Evolutionary conservation across 2,113 vertebrate species (phyloP).

Genomic region (Morone saxatilis): DNA sequence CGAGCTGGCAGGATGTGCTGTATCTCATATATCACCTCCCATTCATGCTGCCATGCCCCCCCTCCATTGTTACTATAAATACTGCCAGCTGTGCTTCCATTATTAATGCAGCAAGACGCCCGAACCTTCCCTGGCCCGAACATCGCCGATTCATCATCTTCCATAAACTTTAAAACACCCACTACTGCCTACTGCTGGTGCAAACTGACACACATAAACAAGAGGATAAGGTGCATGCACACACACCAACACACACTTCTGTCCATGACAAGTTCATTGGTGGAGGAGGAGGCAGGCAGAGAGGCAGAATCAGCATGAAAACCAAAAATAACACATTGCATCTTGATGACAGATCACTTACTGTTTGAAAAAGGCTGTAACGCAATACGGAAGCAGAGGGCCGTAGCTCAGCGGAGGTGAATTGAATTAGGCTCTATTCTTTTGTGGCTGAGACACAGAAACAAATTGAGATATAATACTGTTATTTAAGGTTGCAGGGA

Average conservation of each 20-base stretch:
- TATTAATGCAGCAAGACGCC: slow-evolving; percentile 75
- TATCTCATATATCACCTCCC: slow-evolving; percentile 63
- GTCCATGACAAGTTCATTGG: slow-evolving; percentile 41
- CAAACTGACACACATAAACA: slow-evolving; percentile 42
- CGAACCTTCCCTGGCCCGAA: slow-evolving; percentile 54
- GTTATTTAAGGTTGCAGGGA: slow-evolving; percentile 27
- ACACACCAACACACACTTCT: slow-evolving; percentile 61
- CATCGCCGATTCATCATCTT: slow-evolving; percentile 67
- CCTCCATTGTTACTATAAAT: slow-evolving; percentile 79
- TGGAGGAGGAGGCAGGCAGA: slow-evolving; percentile 51
- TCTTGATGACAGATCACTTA: slow-evolving; percentile 59
- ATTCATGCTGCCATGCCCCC: slow-evolving; percentile 54
- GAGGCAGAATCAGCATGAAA: slow-evolving; percentile 37
- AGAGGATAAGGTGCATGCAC: slow-evolving; percentile 34
- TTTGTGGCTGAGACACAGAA: background rate
- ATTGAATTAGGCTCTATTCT: slow-evolving; percentile 5
- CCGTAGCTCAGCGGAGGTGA: slow-evolving; percentile 19
- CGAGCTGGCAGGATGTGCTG: slow-evolving; percentile 38
- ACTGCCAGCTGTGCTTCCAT: slow-evolving; percentile 76
- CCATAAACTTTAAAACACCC: slow-evolving; percentile 69
- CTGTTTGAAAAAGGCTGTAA: slow-evolving; percentile 29
- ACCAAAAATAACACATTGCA: slow-evolving; percentile 59
- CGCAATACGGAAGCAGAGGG: slow-evolving; percentile 25
- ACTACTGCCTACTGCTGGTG: slow-evolving; percentile 67
- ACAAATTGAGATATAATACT: slow-evolving; percentile 32